These are phyloP conservation scores for Drosophila hydei DNA, from an alignment of 1,140 invertebrate species.

Conservation along the genomic window DNA sequence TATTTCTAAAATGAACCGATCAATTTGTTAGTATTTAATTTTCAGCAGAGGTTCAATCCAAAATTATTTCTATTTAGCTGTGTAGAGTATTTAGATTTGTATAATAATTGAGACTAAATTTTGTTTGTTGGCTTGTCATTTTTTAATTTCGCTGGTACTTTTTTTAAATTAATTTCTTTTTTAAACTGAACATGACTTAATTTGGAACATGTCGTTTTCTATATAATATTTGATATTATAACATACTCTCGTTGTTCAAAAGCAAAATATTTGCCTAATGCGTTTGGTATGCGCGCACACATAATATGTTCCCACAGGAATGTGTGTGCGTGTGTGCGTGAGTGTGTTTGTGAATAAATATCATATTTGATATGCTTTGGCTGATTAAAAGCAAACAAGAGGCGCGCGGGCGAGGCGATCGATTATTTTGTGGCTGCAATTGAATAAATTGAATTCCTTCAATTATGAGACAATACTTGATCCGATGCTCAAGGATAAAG, in stretches of 20 bases:
- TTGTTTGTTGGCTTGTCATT: conserved; percentile 20
- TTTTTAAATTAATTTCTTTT: conserved; percentile 42
- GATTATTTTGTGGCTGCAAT: conserved; percentile 24
- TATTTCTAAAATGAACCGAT: no score
- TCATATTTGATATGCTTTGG: conserved; percentile 72
- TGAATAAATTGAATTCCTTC: conserved; percentile 69
- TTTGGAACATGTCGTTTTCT: conserved; percentile 53
- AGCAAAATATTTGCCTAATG: conserved; percentile 64
- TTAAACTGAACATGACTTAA: conserved; percentile 63
- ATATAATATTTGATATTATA: conserved; percentile 14
- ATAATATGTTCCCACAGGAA: conserved; percentile 20
- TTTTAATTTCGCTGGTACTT: conserved; percentile 12
- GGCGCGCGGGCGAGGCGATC: conserved; percentile 18
- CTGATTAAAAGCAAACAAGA: conserved; percentile 80
- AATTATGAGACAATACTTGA: conserved; percentile 55
- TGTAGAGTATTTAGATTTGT: no score
- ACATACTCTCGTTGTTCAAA: conserved; percentile 9
- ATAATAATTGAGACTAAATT: conserved; percentile 2
- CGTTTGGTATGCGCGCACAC: conserved; percentile 1
- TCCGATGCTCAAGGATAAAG: conserved; percentile 44
- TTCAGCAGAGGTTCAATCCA: no score
- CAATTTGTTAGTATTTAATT: no score
- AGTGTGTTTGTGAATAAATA: conserved; percentile 45
- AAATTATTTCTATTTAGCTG: no score
- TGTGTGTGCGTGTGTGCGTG: background rate